Evolutionary conservation across 2,888 invertebrate species (phyloP), one percentile per base, ranked within the genome.

Genomic region (Drosophila neonasuta): DNA sequence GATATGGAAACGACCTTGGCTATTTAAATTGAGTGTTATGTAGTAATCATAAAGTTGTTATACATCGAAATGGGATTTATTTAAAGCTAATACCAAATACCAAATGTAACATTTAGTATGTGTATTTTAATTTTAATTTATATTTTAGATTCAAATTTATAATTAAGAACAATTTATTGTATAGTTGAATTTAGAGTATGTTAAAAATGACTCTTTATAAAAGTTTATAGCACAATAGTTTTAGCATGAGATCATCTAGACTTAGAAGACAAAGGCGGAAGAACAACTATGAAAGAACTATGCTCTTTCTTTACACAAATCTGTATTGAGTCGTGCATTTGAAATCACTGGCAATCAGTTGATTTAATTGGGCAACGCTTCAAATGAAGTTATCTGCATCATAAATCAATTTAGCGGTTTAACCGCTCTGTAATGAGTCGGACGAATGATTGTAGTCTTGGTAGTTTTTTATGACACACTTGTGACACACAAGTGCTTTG

Each of bases 331-430:
- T 48, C 10, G 32, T 15, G 15, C 7, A 11, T 32, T 17, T 11
- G 6, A 36, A 36, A 48, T 48, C 10, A 10, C 10, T 29, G 4
- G 29, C 10, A 60, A 50, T 45, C 2, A 11, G 13, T 13, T 11
- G 9, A n/a, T 8, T 15, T 15, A 45, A 39, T 34, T 55, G 15
- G 24, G 10, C 5, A 63, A 44, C 29, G 42, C 11, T 56, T 56
- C 4, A 46, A 49, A 55, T 45, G n/a, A 15, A 17, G 15, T 46
- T 8, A 48, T 36, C n/a, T 10, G 17, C 11, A 17, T 20, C 17
- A 49, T 56, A 63, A 57, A 57, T 63, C 42, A 55, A 51, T 3
- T 36, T 36, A 8, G 11, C 39, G n/a, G 13, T 15, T 32, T 9
- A 8, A 45, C 54, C 30, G 7, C 36, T n/a, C 9, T 7, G 20